phyloP scores from a whole-genome alignment of 2,888 invertebrate species.

The Dendrolimus houi region DNA sequence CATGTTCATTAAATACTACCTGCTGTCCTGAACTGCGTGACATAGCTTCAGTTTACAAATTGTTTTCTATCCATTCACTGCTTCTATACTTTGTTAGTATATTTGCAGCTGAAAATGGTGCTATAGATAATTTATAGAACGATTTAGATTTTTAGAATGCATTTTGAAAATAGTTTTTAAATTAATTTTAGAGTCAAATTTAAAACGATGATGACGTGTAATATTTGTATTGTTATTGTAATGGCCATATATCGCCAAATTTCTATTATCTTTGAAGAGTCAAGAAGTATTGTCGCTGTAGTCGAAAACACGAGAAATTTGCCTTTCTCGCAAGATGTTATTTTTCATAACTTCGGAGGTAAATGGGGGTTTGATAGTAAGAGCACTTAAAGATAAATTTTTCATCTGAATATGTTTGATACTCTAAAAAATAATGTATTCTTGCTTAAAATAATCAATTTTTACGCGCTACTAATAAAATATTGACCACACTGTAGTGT shows the following conservation, averaged over 20 bases:
- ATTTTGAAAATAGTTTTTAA: slow-evolving; percentile 16
- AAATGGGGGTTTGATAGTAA: slow-evolving; percentile 1
- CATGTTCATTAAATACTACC: too few species aligned
- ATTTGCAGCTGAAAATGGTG: slow-evolving; percentile 69
- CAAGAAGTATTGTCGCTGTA: too few species aligned
- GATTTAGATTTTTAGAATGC: slow-evolving; percentile 27
- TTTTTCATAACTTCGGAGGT: not conserved
- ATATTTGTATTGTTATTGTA: not conserved
- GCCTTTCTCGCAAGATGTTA: too few species aligned
- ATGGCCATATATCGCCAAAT: too few species aligned
- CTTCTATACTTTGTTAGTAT: slow-evolving; percentile 44
- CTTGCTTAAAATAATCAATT: too few species aligned
- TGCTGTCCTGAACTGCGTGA: too few species aligned
- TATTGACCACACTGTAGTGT: too few species aligned
- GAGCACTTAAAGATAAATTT: not conserved
- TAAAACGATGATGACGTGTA: not conserved
- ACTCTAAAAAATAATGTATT: too few species aligned
- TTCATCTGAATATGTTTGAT: too few species aligned
- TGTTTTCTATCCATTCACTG: slow-evolving; percentile 21
- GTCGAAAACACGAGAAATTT: too few species aligned
- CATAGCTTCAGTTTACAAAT: not conserved
- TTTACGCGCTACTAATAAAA: too few species aligned
- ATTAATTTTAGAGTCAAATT: not conserved
- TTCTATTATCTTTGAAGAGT: too few species aligned
- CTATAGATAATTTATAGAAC: slow-evolving; percentile 39